A percentile compares a stretch with the other conserved stretches of the same genome.
Evolutionary conservation across 2,888 invertebrate genomes (phyloP).

Genomic region (Ephialtes manifestator): DNA sequence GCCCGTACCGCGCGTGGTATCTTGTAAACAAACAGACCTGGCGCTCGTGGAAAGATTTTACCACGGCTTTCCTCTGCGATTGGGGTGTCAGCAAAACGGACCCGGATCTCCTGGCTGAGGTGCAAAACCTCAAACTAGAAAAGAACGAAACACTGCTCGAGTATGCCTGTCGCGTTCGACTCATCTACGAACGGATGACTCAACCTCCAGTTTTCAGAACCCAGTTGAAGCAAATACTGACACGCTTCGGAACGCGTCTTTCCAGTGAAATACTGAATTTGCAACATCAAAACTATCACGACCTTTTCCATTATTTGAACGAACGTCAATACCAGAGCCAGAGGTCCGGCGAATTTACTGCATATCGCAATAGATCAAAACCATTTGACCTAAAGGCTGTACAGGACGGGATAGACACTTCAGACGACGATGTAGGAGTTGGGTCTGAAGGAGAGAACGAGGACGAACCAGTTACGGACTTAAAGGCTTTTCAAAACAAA

Average conservation of each 20-base stretch:
- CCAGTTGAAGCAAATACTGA: constrained; percentile 45
- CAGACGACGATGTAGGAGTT: too few relatives aligned
- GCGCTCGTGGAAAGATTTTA: constrained; percentile 44
- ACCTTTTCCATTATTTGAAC: constrained; percentile 31
- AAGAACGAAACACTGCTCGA: constrained; percentile 36
- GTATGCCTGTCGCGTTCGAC: constrained; percentile 46
- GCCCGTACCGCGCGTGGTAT: too few relatives aligned
- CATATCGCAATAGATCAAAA: background rate
- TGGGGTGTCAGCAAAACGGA: constrained; percentile 44
- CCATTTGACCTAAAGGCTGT: background rate
- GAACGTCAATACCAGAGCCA: constrained; percentile 31
- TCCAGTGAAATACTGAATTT: constrained; percentile 36
- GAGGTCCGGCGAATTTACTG: constrained; percentile 3
- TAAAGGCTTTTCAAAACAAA: background rate
- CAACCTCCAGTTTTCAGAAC: constrained; percentile 45
- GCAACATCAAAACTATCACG: background rate
- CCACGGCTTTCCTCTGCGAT: constrained; percentile 35
- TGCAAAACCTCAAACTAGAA: constrained; percentile 39
- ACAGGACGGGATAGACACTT: background rate
- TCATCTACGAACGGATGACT: constrained; percentile 47
- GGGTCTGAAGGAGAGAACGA: background rate
- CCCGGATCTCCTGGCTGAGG: constrained; percentile 22
- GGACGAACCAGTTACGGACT: background rate
- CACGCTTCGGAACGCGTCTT: constrained; percentile 36
- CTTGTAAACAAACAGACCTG: constrained; percentile 14